phyloP scores from a whole-genome alignment of 2,113 vertebrate genomes.

The Passer montanus region DNA sequence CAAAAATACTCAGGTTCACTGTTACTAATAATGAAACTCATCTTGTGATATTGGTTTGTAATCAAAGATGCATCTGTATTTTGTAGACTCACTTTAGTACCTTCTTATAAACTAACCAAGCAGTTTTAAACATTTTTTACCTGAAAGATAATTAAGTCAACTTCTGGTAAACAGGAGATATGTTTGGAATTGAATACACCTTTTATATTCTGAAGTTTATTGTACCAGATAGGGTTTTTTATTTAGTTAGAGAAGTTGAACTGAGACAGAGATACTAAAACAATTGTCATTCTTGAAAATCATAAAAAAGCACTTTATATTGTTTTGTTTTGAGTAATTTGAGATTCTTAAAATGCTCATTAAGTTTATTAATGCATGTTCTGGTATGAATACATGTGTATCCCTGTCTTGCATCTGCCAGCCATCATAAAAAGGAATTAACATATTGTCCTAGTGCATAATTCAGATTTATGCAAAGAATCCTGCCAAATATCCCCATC shows the following conservation, averaged over 20 bases:
- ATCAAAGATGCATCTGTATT: background rate
- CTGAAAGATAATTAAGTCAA: background rate
- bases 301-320: background rate
- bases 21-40: background rate
- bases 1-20: background rate
- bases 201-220: background rate
- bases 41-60: background rate
- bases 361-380: background rate
- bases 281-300: background rate
- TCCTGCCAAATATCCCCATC: background rate
- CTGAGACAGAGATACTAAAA: background rate
- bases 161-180: background rate
- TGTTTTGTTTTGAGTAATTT: background rate
- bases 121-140: background rate
- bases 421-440: background rate
- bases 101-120: background rate
- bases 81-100: background rate
- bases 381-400: background rate
- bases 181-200: background rate
- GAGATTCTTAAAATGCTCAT: background rate
- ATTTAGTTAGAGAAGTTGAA: background rate
- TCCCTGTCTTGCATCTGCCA: background rate
- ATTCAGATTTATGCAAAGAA: background rate
- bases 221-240: background rate
- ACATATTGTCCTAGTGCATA: background rate